A percentile compares a stretch with the other conserved stretches of the same genome.
phyloP scores from a whole-genome alignment of 64 coral and sea anemone species.

The Porites lutea region DNA sequence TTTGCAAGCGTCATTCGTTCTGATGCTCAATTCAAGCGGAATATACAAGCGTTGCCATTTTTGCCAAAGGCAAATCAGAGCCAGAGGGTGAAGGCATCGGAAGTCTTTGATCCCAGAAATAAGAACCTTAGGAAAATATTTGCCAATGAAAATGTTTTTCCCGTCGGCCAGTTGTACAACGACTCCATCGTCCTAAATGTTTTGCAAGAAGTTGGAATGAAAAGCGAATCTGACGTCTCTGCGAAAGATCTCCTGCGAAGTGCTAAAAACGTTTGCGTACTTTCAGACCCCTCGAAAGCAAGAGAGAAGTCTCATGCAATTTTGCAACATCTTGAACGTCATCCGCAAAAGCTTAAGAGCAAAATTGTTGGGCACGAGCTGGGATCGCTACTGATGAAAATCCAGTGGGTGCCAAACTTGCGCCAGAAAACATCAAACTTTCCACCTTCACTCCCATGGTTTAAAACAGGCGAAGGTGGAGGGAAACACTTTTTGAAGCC shows the following conservation, averaged over 20 bases:
- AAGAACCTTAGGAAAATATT: constrained; percentile 22
- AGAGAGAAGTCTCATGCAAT: constrained; percentile 63
- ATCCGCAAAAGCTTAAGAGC: constrained; percentile 14
- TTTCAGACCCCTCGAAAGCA: constrained; percentile 19
- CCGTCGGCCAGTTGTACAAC: background rate
- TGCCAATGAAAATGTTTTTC: constrained; percentile 46
- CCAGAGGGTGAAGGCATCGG: background rate
- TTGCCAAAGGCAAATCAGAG: background rate
- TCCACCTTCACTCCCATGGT: constrained; percentile 50
- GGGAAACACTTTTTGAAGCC: constrained; percentile 26
- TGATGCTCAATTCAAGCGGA: constrained; percentile 17
- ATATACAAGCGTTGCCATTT: constrained; percentile 25
- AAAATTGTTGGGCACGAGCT: background rate
- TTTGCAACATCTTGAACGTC: constrained; percentile 40
- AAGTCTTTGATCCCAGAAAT: constrained; percentile 41
- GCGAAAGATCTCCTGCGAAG: constrained; percentile 58
- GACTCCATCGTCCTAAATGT: background rate
- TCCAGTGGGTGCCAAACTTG: constrained; percentile 60
- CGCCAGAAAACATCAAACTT: constrained; percentile 36
- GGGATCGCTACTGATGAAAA: constrained; percentile 5
- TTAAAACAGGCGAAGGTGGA: background rate
- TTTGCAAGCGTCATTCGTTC: constrained; percentile 16
- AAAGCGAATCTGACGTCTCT: constrained; percentile 24
- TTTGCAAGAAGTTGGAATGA: constrained; percentile 61
- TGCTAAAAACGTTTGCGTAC: constrained; percentile 23